phyloP scores from a whole-genome alignment of 2,113 vertebrate genomes.

The Rhagologus leucostigma region DNA sequence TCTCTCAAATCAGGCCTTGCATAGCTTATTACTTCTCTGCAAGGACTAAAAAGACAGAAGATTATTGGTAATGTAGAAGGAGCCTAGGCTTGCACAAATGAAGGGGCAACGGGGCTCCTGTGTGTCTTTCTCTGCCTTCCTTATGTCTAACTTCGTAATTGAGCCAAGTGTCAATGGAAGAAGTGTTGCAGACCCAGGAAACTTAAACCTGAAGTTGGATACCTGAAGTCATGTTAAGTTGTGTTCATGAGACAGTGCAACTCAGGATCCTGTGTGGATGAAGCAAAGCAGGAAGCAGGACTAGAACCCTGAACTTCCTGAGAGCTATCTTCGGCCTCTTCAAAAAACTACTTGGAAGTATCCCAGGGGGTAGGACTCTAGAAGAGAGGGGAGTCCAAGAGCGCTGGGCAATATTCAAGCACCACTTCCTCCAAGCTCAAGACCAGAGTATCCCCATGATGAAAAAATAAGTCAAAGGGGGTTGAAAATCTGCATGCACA shows the following conservation, averaged over 20 bases:
- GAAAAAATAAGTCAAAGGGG: accelerated
- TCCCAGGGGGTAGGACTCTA: not conserved
- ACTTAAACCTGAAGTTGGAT: not conserved
- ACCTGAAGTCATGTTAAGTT: not conserved
- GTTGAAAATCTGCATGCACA: not conserved
- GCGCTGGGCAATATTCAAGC: not conserved
- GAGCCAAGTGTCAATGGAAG: not conserved
- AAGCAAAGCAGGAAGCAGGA: not conserved
- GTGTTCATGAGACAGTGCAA: not conserved
- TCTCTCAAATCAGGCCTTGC: not conserved
- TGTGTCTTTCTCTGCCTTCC: not conserved
- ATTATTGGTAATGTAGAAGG: not conserved
- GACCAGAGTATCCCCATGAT: not conserved
- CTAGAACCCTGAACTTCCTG: not conserved
- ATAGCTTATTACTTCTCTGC: not conserved
- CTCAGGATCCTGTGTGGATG: not conserved
- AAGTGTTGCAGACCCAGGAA: not conserved
- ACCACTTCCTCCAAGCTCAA: not conserved
- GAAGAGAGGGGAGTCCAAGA: too few species aligned
- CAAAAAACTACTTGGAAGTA: not conserved
- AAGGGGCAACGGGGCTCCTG: not conserved
- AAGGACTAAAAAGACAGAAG: not conserved
- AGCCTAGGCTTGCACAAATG: not conserved
- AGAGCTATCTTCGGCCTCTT: not conserved
- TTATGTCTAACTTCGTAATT: not conserved